Percentiles rank a stretch among this genome's conserved stretches.
Conservation (phyloP, 2,797 vertebrate genomes). For the Rhabdophis nuchalis region DNA sequence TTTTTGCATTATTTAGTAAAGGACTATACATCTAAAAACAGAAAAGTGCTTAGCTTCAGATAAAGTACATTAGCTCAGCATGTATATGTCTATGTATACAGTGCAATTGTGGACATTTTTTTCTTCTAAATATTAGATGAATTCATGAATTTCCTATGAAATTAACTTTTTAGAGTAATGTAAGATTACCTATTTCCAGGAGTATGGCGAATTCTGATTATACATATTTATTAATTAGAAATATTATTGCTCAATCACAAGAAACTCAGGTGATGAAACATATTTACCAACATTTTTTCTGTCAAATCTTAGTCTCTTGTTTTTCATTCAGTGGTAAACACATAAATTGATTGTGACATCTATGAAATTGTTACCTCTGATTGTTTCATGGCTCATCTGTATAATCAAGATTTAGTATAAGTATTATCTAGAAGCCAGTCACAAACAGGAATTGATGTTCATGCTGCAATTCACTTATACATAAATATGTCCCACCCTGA, state of each 20-base stretch:
- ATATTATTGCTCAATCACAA: background rate
- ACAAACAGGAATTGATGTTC: background rate
- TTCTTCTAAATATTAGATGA: background rate
- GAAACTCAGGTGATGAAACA: background rate
- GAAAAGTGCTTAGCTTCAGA: conserved; percentile 8
- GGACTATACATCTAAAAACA: conserved; percentile 19
- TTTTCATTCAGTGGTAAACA: background rate
- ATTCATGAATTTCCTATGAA: conserved; percentile 12
- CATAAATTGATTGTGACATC: conserved; percentile 14
- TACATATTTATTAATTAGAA: conserved; percentile 16
- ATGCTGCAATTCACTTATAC: conserved; percentile 7
- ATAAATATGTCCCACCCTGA: background rate
- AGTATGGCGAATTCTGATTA: conserved; percentile 2
- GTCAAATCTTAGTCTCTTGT: background rate
- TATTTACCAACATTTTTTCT: background rate
- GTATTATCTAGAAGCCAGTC: background rate
- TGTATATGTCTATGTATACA: conserved; percentile 8
- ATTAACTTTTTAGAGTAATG: background rate
- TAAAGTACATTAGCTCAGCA: conserved; percentile 19
- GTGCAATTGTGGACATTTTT: background rate
- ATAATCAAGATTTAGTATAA: background rate
- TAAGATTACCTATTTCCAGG: conserved; percentile 11
- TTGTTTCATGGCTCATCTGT: background rate
- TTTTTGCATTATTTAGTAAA: conserved; percentile 9
- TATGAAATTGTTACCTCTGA: background rate